A percentile compares a stretch with the other conserved stretches of the same genome.
Evolutionary conservation across 2,888 invertebrate species (phyloP).

Genomic region (Plagiodera versicolora): DNA sequence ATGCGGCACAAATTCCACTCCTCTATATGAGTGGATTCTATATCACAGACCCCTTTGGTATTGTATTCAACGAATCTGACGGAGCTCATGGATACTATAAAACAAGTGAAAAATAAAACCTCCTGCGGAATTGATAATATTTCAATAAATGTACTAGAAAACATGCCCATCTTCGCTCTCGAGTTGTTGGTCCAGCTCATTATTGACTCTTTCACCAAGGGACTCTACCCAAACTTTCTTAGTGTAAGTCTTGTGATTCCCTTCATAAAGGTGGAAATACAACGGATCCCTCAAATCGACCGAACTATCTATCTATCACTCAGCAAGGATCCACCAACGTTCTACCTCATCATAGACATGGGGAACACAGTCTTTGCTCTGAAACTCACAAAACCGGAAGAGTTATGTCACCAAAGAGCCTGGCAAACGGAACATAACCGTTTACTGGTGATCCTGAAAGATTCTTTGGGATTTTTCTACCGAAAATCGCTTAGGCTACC

Average conservation of each 20-base stretch:
- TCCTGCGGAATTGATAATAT: conserved; percentile 3
- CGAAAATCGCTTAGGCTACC: too few relatives aligned
- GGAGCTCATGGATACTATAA: neutral
- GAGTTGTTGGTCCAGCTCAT: conserved; percentile 9
- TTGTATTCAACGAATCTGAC: neutral
- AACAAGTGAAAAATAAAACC: neutral
- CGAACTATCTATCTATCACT: neutral
- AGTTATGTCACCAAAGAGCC: too few relatives aligned
- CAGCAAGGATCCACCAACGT: too few relatives aligned
- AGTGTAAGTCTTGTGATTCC: conserved; percentile 4
- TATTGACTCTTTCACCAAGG: conserved; percentile 2
- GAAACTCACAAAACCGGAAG: too few relatives aligned
- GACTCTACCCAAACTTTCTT: conserved; percentile 2
- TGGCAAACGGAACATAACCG: too few relatives aligned
- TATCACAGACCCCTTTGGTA: neutral
- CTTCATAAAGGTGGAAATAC: conserved; percentile 10
- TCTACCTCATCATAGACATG: too few relatives aligned
- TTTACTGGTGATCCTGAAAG: too few relatives aligned
- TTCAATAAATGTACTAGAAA: neutral
- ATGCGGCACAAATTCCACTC: neutral
- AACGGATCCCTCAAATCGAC: conserved; percentile 7
- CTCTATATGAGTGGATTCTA: neutral
- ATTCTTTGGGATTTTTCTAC: too few relatives aligned
- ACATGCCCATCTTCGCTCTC: neutral
- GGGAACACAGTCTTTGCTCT: too few relatives aligned